phyloP scores from a whole-genome alignment of 2,888 invertebrate genomes.

The Escarpia spicata region DNA sequence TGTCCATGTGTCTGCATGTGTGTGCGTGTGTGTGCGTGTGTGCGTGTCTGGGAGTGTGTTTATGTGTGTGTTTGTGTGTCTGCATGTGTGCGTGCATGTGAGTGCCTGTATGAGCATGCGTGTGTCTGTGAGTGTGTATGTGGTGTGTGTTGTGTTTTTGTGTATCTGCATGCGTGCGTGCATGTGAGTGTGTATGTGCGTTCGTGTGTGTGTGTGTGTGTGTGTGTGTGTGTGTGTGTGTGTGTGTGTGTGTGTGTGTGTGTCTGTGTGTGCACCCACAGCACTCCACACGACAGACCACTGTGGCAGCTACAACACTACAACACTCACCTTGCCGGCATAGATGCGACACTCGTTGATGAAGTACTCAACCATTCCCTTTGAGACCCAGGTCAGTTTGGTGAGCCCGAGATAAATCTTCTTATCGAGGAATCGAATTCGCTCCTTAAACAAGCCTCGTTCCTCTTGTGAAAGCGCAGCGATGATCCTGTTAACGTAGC shows the following conservation, averaged over 20 bases:
- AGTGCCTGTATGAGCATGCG: too few relatives aligned
- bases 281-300: background rate
- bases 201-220: too few relatives aligned
- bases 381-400: conserved; percentile 65
- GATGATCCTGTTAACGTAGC: conserved; percentile 71
- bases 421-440: conserved; percentile 71
- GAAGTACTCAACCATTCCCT: conserved; percentile 63
- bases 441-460: conserved; percentile 78
- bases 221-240: too few relatives aligned
- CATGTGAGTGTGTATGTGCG: too few relatives aligned
- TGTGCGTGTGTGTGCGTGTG: too few relatives aligned
- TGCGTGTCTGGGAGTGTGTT: background rate
- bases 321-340: conserved; percentile 53
- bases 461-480: conserved; percentile 81
- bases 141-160: background rate
- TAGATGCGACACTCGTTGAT: conserved; percentile 63
- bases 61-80: too few relatives aligned
- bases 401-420: conserved; percentile 67
- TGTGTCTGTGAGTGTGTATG: too few relatives aligned
- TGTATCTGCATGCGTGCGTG: too few relatives aligned
- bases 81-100: background rate
- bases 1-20: too few relatives aligned
- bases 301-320: background rate
- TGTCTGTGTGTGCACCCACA: too few relatives aligned
- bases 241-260: too few relatives aligned